These are phyloP conservation scores for Coptodon rendalli DNA, from an alignment of 2,113 vertebrate species.

Conservation along the genomic window DNA sequence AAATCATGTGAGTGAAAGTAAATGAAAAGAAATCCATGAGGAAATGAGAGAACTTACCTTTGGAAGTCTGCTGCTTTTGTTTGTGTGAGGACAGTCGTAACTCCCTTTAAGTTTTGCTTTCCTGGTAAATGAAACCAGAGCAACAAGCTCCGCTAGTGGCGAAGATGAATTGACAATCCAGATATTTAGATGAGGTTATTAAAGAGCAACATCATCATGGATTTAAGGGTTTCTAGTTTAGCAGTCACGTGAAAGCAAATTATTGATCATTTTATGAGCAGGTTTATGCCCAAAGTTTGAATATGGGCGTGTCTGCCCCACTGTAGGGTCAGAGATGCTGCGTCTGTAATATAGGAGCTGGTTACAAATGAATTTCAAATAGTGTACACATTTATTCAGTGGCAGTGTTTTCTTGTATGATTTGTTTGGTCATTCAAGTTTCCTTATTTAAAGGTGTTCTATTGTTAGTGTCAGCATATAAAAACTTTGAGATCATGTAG, in stretches of 20 bases:
- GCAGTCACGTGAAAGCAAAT: rapidly evolving
- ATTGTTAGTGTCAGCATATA: too few species aligned
- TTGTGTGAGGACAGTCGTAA: background rate
- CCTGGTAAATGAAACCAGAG: background rate
- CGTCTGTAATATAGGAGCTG: background rate
- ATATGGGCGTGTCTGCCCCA: background rate
- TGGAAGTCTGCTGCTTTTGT: background rate
- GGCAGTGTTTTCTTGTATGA: background rate
- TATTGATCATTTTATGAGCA: too few species aligned
- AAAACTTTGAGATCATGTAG: too few species aligned
- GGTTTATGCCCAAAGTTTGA: rapidly evolving
- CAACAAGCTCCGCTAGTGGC: background rate
- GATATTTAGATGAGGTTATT: rapidly evolving
- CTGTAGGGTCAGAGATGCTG: too few species aligned
- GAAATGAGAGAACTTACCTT: background rate
- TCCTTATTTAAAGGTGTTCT: background rate
- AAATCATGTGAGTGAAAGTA: background rate
- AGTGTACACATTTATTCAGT: too few species aligned
- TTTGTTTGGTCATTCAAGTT: background rate
- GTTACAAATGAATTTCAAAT: too few species aligned
- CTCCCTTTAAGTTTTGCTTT: background rate
- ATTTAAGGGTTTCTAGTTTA: background rate
- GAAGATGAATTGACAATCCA: background rate
- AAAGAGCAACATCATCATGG: background rate
- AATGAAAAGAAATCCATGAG: rapidly evolving